phyloP scores from a whole-genome alignment of 1,140 invertebrate genomes.

The Zaprionus lachaisei region DNA sequence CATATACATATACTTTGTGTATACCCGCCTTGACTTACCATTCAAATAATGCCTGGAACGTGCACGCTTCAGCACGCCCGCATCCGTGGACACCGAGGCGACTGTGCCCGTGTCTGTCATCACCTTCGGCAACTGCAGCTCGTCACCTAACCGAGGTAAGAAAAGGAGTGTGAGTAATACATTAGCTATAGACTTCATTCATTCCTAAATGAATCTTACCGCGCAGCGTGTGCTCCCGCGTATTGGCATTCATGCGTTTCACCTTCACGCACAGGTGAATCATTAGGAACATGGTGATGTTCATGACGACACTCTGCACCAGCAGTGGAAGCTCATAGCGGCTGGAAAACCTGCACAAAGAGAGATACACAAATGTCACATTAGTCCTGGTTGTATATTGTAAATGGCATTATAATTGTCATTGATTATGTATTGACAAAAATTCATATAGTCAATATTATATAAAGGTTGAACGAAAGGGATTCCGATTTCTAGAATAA shows the following conservation, averaged over 20 bases:
- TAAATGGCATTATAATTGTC: slow-evolving; percentile 64
- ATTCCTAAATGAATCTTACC: slow-evolving; percentile 86
- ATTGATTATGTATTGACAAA: not conserved
- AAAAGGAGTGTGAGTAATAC: not conserved
- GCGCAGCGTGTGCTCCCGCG: slow-evolving; percentile 92
- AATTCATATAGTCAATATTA: no score
- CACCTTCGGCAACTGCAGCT: slow-evolving; percentile 81
- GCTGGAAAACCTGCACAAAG: slow-evolving; percentile 96
- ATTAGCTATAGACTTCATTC: not conserved
- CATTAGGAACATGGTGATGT: slow-evolving; percentile 97
- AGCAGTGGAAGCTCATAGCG: slow-evolving; percentile 97
- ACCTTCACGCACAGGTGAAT: slow-evolving; percentile 96
- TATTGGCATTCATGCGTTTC: slow-evolving; percentile 92
- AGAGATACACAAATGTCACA: slow-evolving; percentile 49
- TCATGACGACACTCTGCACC: slow-evolving; percentile 99
- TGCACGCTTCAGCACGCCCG: slow-evolving; percentile 68
- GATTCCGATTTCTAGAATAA: not conserved
- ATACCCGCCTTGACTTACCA: slow-evolving; percentile 47
- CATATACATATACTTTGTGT: not conserved
- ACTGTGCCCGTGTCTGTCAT: slow-evolving; percentile 76
- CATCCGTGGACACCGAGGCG: slow-evolving; percentile 70
- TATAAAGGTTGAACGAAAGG: not conserved
- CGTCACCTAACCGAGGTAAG: slow-evolving; percentile 61
- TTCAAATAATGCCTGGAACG: slow-evolving; percentile 83
- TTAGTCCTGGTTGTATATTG: slow-evolving; percentile 29